Evolutionary conservation across 2,888 invertebrate species (phyloP).

Genomic region (Chrysodeixis includens): DNA sequence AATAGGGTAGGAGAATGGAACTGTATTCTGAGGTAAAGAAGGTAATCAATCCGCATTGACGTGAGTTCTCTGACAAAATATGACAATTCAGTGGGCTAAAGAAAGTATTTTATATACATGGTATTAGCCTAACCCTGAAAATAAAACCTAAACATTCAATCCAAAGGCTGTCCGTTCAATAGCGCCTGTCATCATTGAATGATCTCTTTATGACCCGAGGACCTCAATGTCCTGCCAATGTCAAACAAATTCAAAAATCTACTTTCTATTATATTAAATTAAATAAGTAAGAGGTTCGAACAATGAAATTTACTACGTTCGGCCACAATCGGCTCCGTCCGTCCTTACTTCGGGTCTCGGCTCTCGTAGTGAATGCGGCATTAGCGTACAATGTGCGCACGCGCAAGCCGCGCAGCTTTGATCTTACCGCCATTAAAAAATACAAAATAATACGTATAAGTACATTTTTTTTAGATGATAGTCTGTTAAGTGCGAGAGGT

Average conservation of each 20-base stretch:
- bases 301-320: conserved; percentile 52
- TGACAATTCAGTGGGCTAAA: no score
- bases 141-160: no score
- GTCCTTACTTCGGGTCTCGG: conserved; percentile 41
- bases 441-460: conserved; percentile 28
- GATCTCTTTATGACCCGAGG: not conserved
- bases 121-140: no score
- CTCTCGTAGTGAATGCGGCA: conserved; percentile 64
- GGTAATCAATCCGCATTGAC: no score
- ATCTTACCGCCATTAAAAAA: conserved; percentile 62
- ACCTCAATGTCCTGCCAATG: not conserved
- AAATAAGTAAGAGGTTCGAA: conserved; percentile 35
- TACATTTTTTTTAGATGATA: conserved; percentile 41
- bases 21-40: no score
- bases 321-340: conserved; percentile 42
- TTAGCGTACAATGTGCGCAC: conserved; percentile 77
- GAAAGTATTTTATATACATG: no score
- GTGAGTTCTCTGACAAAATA: no score
- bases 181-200: no score
- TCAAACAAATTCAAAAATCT: conserved; percentile 13
- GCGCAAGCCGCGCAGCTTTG: conserved; percentile 61
- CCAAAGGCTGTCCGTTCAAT: no score
- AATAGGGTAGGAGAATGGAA: no score
- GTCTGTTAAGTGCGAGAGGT: conserved; percentile 29
- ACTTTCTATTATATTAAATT: conserved; percentile 48